These are phyloP conservation scores for Emmelina monodactyla DNA, from an alignment of 2,888 invertebrate genomes.

Conservation along the genomic window DNA sequence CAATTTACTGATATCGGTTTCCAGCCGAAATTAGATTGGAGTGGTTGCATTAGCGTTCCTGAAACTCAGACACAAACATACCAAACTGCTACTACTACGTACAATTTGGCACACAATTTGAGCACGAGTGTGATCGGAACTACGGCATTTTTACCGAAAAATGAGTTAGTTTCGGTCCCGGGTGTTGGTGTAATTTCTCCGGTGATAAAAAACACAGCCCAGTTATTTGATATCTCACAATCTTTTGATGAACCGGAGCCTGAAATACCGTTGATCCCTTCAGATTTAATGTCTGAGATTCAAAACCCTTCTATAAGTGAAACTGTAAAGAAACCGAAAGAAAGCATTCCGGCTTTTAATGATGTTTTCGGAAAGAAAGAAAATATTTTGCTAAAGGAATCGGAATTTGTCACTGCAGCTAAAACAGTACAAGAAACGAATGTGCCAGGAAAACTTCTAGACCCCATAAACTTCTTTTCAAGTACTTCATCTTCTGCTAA, in stretches of 20 bases:
- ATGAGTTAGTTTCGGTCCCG: too few species aligned
- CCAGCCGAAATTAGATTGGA: background rate
- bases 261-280: too few species aligned
- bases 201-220: background rate
- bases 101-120: too few species aligned
- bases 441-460: conserved; percentile 22
- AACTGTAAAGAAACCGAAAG: background rate
- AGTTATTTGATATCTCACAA: too few species aligned
- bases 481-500: conserved; percentile 16
- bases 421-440: background rate
- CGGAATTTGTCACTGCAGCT: too few species aligned
- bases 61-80: background rate
- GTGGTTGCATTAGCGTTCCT: too few species aligned
- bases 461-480: conserved; percentile 39
- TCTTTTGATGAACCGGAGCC: background rate
- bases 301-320: background rate
- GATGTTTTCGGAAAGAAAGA: too few species aligned
- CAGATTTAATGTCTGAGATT: background rate
- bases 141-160: too few species aligned
- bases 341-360: background rate
- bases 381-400: too few species aligned
- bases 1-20: background rate
- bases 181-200: too few species aligned
- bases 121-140: too few species aligned
- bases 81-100: background rate